A percentile compares a stretch with the other conserved stretches of the same genome.
phyloP scores from a whole-genome alignment of 1,140 invertebrate genomes.

The Sesamia nonagrioides region DNA sequence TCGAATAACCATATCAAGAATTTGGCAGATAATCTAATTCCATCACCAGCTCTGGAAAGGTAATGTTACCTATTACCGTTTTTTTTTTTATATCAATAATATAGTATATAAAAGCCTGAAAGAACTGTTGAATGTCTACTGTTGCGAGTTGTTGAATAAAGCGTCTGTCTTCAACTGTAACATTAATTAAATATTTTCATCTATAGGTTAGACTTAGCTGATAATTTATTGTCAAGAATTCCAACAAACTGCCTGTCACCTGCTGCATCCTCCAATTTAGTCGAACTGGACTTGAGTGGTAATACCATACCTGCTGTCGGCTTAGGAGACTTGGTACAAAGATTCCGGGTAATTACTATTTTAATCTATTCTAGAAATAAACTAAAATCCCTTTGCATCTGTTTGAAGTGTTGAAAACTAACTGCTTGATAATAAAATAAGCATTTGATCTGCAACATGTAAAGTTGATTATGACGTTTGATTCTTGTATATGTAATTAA shows the following conservation, averaged over 20 bases:
- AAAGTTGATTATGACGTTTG: slow-evolving; percentile 26
- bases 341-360: slow-evolving; percentile 89
- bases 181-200: neutral
- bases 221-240: slow-evolving; percentile 93
- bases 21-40: slow-evolving; percentile 93
- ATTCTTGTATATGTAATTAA: neutral
- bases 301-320: slow-evolving; percentile 93
- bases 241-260: slow-evolving; percentile 91
- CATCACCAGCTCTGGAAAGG: slow-evolving; percentile 91
- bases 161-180: neutral
- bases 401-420: slow-evolving; percentile 44
- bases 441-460: slow-evolving; percentile 38
- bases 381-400: slow-evolving; percentile 30
- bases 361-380: slow-evolving; percentile 7
- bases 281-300: slow-evolving; percentile 93
- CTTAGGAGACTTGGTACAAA: slow-evolving; percentile 91
- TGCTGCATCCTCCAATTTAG: slow-evolving; percentile 91
- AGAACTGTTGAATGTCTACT: too few species aligned
- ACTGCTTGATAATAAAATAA: slow-evolving; percentile 36
- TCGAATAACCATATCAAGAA: slow-evolving; percentile 93
- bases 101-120: too few species aligned
- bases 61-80: too few species aligned
- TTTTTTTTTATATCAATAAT: too few species aligned
- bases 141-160: too few species aligned
- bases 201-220: slow-evolving; percentile 91